These are phyloP conservation scores for Erythrolamprus reginae DNA, from an alignment of 2,113 vertebrate species.

Conservation along the genomic window DNA sequence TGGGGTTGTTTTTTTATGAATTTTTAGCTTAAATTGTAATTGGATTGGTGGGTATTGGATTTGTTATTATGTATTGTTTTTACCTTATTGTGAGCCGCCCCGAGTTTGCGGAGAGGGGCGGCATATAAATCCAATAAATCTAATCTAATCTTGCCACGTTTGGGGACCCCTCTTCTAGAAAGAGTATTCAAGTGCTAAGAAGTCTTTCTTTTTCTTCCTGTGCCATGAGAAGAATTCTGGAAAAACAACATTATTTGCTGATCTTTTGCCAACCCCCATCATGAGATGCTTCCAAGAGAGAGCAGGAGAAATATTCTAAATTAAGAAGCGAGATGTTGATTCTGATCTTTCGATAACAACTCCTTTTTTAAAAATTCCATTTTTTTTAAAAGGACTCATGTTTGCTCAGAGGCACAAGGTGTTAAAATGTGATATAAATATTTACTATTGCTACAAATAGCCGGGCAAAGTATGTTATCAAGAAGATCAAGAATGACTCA, in stretches of 20 bases:
- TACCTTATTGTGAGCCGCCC: too few relatives aligned
- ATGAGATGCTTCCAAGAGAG: not conserved
- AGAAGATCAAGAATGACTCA: not conserved
- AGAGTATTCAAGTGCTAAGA: too few relatives aligned
- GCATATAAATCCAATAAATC: too few relatives aligned
- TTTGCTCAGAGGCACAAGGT: not conserved
- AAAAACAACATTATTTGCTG: not conserved
- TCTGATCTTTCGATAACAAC: not conserved
- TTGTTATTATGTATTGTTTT: too few relatives aligned
- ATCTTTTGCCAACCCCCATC: not conserved
- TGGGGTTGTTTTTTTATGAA: too few relatives aligned
- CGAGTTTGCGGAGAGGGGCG: too few relatives aligned
- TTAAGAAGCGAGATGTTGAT: not conserved
- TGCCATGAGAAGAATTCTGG: not conserved
- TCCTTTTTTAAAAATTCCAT: not conserved
- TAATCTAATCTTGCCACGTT: too few relatives aligned
- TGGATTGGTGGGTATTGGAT: too few relatives aligned
- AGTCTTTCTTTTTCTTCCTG: not conserved
- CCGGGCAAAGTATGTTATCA: not conserved
- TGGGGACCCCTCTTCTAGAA: too few relatives aligned
- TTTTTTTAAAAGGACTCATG: not conserved
- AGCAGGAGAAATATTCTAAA: not conserved
- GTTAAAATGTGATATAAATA: constrained; percentile 15
- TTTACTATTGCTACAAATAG: constrained; percentile 19
- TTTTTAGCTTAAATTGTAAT: too few relatives aligned